Evolutionary conservation across 2,888 invertebrate species (phyloP).

Genomic region (Mimachlamys varia): DNA sequence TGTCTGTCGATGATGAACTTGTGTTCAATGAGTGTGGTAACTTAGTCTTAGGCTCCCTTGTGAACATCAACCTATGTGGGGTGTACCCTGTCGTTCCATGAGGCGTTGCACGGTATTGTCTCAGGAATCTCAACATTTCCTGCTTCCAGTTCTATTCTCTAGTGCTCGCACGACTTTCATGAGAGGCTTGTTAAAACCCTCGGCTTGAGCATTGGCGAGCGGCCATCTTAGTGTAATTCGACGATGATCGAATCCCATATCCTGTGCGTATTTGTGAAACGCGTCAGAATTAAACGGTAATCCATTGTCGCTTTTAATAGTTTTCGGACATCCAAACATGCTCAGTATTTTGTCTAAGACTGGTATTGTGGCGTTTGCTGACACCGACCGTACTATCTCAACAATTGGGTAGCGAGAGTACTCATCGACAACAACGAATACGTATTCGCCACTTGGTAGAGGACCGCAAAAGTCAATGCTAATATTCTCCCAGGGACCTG

Average conservation of each 20-base stretch:
- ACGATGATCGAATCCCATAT: constrained; percentile 44
- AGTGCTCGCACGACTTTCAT: constrained; percentile 42
- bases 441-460: constrained; percentile 32
- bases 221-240: constrained; percentile 48
- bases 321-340: constrained; percentile 45
- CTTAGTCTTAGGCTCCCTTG: constrained; percentile 46
- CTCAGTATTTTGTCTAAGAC: constrained; percentile 44
- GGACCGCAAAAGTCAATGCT: constrained; percentile 47
- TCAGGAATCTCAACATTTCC: constrained; percentile 40
- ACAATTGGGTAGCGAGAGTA: constrained; percentile 53
- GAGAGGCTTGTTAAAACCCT: constrained; percentile 45
- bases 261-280: constrained; percentile 42
- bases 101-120: no score
- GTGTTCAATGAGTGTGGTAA: no score
- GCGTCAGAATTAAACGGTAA: constrained; percentile 46
- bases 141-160: constrained; percentile 46
- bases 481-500: constrained; percentile 38
- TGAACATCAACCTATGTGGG: constrained; percentile 49
- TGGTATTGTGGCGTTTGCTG: constrained; percentile 48
- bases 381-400: constrained; percentile 51
- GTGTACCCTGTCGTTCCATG: no score
- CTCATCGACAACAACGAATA: constrained; percentile 41
- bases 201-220: constrained; percentile 44
- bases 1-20: no score
- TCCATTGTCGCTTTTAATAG: constrained; percentile 53